Evolutionary conservation across 2,888 invertebrate genomes (phyloP), one percentile per base, ranked within the genome.

Genomic region (Polydrusus pterygomalis): DNA sequence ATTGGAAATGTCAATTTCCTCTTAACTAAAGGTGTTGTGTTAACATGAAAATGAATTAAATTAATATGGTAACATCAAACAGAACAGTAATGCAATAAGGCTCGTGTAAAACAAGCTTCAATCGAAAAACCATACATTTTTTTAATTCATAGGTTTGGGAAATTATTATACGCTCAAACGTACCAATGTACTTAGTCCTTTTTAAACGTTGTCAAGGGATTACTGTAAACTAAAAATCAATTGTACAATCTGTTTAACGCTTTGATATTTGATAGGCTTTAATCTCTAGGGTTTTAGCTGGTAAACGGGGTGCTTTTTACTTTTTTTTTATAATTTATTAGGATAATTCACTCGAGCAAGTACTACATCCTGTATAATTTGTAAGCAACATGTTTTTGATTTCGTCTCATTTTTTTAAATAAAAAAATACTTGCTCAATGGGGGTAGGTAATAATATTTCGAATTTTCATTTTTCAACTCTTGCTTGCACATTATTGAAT

Each of bases 311-410:
- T 60, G 58, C 2, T 17, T 49, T 13, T 7, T 6, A 25, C 5
- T 25, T 25, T 25, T 49, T 49, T n/a, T n/a, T n/a, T n/a, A n/a
- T n/a, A n/a, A 18, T 49, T 54, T 58, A 58, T 15, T 60, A 60
- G 56, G 15, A 38, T 38, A 38, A 38, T 60, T 60, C 10, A 34
- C 17, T 18, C 38, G 17, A 60, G 18, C 38, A 60, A 38, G 18
- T 54, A 18, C 18, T 43, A 18, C 69, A 69, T 56, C 40, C 69
- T 69, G 69, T 69, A 30, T 56, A 69, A 58, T 69, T 38, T 58
- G 69, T 69, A 56, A 69, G 69, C 69, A 69, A 58, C 58, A 54
- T 17, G 10, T 38, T 38, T n/a, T 60, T 17, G 34, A 11, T 34
- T 34, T 34, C 34, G 2, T 34, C 34, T 15, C 13, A 40, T 40